phyloP scores from a whole-genome alignment of 2,113 vertebrate species.

The Ciconia boyciana region DNA sequence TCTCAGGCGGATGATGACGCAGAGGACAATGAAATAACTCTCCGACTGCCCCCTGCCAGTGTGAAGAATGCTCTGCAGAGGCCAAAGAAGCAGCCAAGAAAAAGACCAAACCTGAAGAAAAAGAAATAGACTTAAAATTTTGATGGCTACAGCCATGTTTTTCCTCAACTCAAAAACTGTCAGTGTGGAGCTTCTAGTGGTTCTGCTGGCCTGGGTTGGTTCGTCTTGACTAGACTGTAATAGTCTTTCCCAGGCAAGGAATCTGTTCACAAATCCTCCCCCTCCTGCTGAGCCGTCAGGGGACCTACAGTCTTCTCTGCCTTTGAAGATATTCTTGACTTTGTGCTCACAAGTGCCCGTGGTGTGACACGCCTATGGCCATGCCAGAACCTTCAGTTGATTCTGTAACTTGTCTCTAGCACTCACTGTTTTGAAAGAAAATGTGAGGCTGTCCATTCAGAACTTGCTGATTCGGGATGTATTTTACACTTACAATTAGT shows the following conservation, averaged over 20 bases:
- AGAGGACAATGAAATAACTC: conserved; percentile 77
- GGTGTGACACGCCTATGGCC: neutral
- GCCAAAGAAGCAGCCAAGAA: conserved; percentile 21
- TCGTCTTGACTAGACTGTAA: neutral
- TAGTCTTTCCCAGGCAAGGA: neutral
- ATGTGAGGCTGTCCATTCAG: neutral
- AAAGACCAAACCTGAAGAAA: conserved; percentile 18
- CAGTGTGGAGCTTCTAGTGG: neutral
- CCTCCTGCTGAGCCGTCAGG: neutral
- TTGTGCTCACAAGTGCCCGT: neutral
- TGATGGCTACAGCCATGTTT: neutral
- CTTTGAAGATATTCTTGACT: neutral
- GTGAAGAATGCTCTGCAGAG: neutral
- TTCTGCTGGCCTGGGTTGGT: neutral
- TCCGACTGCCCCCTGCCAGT: conserved; percentile 69
- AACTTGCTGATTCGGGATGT: neutral
- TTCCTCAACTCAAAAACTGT: neutral
- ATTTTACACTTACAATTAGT: neutral
- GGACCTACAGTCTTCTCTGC: neutral
- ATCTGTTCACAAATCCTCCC: neutral
- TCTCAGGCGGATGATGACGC: conserved; percentile 59
- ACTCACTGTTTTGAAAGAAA: neutral
- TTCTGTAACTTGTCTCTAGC: neutral
- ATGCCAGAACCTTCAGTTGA: neutral
- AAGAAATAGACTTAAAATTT: neutral